A percentile compares a stretch with the other conserved stretches of the same genome.
Evolutionary conservation across 2,113 vertebrate species (phyloP).

Genomic region (Trochalopteron elliotii): DNA sequence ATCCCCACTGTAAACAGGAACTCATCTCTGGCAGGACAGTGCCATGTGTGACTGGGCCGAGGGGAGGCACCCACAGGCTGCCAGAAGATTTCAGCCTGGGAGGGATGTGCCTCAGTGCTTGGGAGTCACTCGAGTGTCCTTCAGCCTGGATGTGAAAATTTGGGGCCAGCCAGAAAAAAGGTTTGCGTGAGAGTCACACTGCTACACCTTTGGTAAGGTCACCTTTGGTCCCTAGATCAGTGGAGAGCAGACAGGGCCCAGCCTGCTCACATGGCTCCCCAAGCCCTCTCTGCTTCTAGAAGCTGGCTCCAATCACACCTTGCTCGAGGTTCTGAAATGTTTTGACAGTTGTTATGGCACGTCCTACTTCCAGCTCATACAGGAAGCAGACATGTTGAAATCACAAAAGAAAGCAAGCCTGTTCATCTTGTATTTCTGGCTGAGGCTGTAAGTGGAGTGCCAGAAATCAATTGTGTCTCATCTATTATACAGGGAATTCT

Average conservation of each 20-base stretch:
- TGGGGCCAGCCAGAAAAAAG: not conserved
- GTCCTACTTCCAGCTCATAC: not conserved
- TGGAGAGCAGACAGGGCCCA: not conserved
- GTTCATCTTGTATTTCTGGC: slow-evolving; percentile 56
- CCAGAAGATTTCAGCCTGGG: not conserved
- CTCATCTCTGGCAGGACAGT: not conserved
- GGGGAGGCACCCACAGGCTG: not conserved
- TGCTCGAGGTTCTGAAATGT: slow-evolving; percentile 1
- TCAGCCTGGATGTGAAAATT: not conserved
- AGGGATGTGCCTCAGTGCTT: fast-evolving
- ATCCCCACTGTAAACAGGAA: not conserved
- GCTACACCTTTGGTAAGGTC: not conserved
- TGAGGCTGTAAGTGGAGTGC: slow-evolving; percentile 15
- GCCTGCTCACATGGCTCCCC: not conserved
- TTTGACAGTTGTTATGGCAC: slow-evolving; percentile 2
- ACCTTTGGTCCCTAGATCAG: not conserved
- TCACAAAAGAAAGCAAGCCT: slow-evolving; percentile 45
- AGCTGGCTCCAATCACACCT: not conserved
- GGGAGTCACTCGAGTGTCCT: fast-evolving
- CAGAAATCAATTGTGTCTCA: slow-evolving; percentile 34
- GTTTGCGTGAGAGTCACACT: not conserved
- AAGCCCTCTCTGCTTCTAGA: not conserved
- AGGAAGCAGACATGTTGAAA: slow-evolving; percentile 50
- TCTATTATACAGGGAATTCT: not conserved
- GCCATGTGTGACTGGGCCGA: fast-evolving